phyloP scores from a whole-genome alignment of 2,113 vertebrate species.

The Chaenocephalus aceratus region DNA sequence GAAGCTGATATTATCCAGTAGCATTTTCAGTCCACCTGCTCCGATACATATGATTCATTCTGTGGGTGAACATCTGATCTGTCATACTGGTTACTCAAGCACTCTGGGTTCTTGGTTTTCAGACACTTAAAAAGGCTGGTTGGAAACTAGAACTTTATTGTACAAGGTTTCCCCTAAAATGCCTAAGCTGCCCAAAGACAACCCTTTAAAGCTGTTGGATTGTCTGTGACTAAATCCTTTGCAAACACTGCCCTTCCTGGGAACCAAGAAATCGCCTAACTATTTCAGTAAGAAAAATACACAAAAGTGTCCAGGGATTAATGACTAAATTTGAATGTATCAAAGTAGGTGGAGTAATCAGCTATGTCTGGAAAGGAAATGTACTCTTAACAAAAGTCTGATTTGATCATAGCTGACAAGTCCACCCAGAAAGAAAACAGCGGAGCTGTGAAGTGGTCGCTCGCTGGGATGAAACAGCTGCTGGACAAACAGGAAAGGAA shows the following conservation, averaged over 20 bases:
- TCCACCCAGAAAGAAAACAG: conserved; percentile 77
- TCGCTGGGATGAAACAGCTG: conserved; percentile 63
- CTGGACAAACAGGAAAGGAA: conserved; percentile 69
- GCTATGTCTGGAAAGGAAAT: conserved; percentile 65
- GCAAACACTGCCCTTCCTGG: conserved; percentile 55
- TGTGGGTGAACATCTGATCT: conserved; percentile 5
- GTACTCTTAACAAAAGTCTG: conserved; percentile 63
- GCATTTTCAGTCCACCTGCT: conserved; percentile 33
- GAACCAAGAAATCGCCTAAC: conserved; percentile 40
- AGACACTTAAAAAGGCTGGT: not conserved
- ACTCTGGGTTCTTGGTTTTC: conserved; percentile 4
- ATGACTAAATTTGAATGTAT: conserved; percentile 59
- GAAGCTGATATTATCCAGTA: not conserved
- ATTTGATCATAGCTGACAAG: conserved; percentile 70
- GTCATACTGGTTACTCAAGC: not conserved
- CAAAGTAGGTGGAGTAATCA: conserved; percentile 63
- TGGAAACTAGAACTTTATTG: conserved; percentile 34
- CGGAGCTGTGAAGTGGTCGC: conserved; percentile 71
- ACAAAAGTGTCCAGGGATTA: conserved; percentile 43
- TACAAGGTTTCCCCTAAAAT: conserved; percentile 29
- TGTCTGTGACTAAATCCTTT: conserved; percentile 57
- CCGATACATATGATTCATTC: conserved; percentile 16
- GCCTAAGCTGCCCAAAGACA: conserved; percentile 39
- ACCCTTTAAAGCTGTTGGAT: conserved; percentile 60
- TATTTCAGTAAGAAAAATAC: conserved; percentile 62